Evolutionary conservation across 2,888 invertebrate species (phyloP).

Genomic region (Trissolcus brochymenae): DNA sequence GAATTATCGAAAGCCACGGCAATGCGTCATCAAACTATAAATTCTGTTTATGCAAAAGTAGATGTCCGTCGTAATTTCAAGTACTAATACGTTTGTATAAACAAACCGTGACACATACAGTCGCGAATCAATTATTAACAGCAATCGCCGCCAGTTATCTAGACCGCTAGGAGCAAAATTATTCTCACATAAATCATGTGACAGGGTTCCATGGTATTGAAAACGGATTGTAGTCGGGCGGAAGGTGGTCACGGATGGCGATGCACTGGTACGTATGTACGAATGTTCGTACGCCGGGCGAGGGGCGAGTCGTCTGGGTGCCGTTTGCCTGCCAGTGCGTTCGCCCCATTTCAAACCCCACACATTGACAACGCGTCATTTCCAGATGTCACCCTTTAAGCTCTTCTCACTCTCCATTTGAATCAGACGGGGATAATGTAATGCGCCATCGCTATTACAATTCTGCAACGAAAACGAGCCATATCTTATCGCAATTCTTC

Average conservation of each 20-base stretch:
- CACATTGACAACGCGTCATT: conserved; percentile 69
- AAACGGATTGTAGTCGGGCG: conserved; percentile 43
- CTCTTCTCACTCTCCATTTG: conserved; percentile 63
- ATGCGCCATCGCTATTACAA: conserved; percentile 59
- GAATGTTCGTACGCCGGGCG: conserved; percentile 43
- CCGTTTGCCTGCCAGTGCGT: conserved; percentile 31
- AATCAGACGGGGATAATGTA: conserved; percentile 50
- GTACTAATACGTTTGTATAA: conserved; percentile 41
- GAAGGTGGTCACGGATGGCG: conserved; percentile 59
- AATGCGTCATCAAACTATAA: conserved; percentile 43
- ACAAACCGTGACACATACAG: conserved; percentile 58
- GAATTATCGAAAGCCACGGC: conserved; percentile 29
- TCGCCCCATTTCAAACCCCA: conserved; percentile 14
- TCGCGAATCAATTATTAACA: conserved; percentile 71
- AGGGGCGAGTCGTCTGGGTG: conserved; percentile 14
- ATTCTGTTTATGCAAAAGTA: conserved; percentile 51
- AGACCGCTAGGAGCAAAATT: conserved; percentile 68
- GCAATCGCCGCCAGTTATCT: conserved; percentile 72
- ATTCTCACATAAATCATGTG: conserved; percentile 72
- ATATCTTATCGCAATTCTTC: conserved; percentile 47
- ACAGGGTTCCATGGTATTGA: conserved; percentile 60
- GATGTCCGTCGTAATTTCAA: conserved; percentile 41
- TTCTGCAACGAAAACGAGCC: conserved; percentile 40
- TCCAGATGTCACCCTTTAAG: conserved; percentile 66
- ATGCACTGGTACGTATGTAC: conserved; percentile 58